A percentile compares a stretch with the other conserved stretches of the same genome.
Evolutionary conservation across 2,797 vertebrate species (phyloP).

Genomic region (Anguilla anguilla): DNA sequence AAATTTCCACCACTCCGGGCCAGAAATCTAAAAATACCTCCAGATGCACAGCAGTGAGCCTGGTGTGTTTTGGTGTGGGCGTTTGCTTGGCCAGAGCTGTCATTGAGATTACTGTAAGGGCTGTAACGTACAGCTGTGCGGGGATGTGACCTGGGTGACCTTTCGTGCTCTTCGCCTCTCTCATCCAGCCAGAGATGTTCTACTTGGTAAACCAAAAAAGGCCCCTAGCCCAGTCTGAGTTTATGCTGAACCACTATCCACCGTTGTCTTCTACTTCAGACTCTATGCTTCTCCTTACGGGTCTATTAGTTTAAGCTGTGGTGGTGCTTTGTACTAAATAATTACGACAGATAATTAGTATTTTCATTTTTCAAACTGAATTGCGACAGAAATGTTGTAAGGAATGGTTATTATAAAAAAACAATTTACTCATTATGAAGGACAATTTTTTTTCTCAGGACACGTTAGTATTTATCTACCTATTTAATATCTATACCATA

Average conservation of each 20-base stretch:
- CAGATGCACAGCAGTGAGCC: conserved; percentile 50
- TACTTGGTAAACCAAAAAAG: background rate
- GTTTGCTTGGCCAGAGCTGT: conserved; percentile 1
- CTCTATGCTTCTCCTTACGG: background rate
- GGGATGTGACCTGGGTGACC: background rate
- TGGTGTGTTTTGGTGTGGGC: conserved; percentile 15
- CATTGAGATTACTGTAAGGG: background rate
- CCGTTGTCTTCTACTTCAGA: background rate
- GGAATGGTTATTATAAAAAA: background rate
- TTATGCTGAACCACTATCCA: background rate
- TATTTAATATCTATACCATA: background rate
- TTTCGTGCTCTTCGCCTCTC: background rate
- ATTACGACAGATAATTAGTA: no score
- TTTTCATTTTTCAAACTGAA: background rate
- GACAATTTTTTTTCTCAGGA: background rate
- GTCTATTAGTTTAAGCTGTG: background rate
- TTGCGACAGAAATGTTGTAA: background rate
- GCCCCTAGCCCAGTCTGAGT: background rate
- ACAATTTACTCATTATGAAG: background rate
- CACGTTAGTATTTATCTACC: background rate
- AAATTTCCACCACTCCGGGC: conserved; percentile 42
- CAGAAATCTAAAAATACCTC: conserved; percentile 36
- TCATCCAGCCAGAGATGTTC: background rate
- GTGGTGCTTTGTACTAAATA: background rate
- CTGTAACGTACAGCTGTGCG: background rate